A percentile compares a stretch with the other conserved stretches of the same genome.
phyloP scores from a whole-genome alignment of 2,113 vertebrate genomes.

The Mystacornis crossleyi region DNA sequence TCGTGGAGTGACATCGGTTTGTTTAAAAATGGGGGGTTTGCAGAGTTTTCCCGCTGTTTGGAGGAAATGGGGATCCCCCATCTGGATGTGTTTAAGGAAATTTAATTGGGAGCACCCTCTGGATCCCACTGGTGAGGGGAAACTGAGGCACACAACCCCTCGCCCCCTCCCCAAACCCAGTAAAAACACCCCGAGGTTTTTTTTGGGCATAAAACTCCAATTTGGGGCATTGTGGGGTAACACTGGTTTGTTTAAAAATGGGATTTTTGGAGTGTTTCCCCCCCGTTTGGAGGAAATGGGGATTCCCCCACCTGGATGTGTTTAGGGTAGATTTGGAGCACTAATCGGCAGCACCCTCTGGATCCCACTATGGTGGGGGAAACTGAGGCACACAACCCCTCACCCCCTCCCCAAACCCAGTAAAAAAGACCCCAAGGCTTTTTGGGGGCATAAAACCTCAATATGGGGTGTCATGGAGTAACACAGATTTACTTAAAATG shows the following conservation, averaged over 20 bases:
- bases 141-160: background rate
- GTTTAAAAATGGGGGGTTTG: background rate
- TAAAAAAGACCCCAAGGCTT: background rate
- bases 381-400: background rate
- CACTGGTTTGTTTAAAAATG: accelerated
- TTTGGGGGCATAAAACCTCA: background rate
- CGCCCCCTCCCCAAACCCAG: background rate
- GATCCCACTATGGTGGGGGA: accelerated
- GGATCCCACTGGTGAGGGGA: background rate
- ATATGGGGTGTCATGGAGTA: accelerated
- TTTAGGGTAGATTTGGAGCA: background rate
- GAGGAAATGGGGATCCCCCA: background rate
- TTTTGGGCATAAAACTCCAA: background rate
- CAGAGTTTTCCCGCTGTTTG: background rate
- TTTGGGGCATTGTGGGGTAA: accelerated
- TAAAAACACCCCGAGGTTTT: background rate
- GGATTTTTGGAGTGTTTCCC: background rate
- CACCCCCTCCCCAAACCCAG: accelerated
- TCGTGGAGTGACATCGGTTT: too few species aligned
- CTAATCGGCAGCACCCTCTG: background rate
- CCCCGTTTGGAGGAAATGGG: background rate
- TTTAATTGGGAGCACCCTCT: background rate
- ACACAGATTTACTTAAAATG: accelerated
- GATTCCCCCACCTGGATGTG: background rate
- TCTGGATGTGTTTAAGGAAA: background rate